Evolutionary conservation across 2,888 invertebrate species (phyloP).

Genomic region (Aspidiotus rigidus): DNA sequence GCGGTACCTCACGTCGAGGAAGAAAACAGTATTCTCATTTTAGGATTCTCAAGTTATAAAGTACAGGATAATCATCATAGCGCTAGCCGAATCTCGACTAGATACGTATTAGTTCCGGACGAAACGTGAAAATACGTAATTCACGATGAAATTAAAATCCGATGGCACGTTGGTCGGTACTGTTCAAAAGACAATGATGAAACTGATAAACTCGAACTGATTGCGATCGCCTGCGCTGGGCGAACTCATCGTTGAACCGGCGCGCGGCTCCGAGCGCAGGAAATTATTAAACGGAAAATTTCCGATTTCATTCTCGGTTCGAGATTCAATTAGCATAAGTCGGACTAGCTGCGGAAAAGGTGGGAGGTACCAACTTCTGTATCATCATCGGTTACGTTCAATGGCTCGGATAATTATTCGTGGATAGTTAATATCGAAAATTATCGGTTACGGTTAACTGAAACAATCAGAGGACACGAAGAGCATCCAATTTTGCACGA

Average conservation of each 20-base stretch:
- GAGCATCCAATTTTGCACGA: too few relatives aligned
- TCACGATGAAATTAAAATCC: background rate
- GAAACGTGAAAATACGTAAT: background rate
- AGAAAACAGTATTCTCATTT: too few relatives aligned
- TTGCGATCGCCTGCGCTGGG: background rate
- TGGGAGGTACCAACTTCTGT: too few relatives aligned
- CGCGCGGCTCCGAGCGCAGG: background rate
- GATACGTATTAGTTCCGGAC: background rate
- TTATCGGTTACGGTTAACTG: too few relatives aligned
- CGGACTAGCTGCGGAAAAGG: background rate
- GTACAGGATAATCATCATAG: too few relatives aligned
- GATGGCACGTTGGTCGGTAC: background rate
- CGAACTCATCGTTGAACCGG: background rate
- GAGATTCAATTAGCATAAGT: slow-evolving; percentile 1
- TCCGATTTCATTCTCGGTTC: background rate
- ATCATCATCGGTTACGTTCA: too few relatives aligned
- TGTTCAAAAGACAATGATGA: background rate
- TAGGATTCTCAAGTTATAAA: too few relatives aligned
- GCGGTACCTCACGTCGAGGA: too few relatives aligned
- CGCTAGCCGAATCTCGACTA: too few relatives aligned
- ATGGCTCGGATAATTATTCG: too few relatives aligned
- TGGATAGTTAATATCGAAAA: too few relatives aligned
- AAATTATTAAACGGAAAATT: background rate
- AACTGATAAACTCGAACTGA: background rate
- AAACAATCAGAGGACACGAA: too few relatives aligned